Percentiles rank a stretch among this genome's conserved stretches.
phyloP scores from a whole-genome alignment of 2,888 invertebrate species.

The Prosapia bicincta region DNA sequence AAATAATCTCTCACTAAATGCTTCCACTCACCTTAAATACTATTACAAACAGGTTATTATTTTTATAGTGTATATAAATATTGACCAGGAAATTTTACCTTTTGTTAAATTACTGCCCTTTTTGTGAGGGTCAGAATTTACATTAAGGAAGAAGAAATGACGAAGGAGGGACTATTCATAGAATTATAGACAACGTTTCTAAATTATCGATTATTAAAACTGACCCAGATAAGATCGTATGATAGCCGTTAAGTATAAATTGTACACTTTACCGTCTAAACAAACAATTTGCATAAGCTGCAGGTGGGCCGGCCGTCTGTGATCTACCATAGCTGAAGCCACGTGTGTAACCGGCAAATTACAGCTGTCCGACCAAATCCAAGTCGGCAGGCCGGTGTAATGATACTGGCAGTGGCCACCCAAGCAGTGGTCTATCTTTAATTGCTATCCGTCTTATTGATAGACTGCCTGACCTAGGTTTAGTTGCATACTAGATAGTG shows the following conservation, averaged over 20 bases:
- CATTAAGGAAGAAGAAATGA: too few relatives aligned
- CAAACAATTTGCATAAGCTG: background rate
- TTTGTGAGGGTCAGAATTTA: too few relatives aligned
- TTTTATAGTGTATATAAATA: too few relatives aligned
- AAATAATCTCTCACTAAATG: too few relatives aligned
- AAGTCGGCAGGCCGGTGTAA: background rate
- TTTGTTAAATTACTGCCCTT: too few relatives aligned
- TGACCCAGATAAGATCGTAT: background rate
- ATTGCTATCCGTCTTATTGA: background rate
- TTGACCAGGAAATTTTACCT: too few relatives aligned
- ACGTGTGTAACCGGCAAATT: background rate
- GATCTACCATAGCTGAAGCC: background rate
- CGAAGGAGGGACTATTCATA: too few relatives aligned
- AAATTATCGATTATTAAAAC: background rate
- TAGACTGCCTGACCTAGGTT: background rate
- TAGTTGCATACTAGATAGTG: background rate
- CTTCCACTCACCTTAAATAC: too few relatives aligned
- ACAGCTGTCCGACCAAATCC: background rate
- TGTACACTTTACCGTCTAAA: background rate
- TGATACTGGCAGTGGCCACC: background rate
- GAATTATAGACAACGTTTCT: background rate
- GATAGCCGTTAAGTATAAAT: background rate
- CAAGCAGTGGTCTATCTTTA: background rate
- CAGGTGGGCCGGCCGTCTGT: background rate
- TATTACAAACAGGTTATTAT: too few relatives aligned